Evolutionary conservation across 2,888 invertebrate genomes (phyloP), one percentile per base, ranked within the genome.

Genomic region (Diogma glabrata): DNA sequence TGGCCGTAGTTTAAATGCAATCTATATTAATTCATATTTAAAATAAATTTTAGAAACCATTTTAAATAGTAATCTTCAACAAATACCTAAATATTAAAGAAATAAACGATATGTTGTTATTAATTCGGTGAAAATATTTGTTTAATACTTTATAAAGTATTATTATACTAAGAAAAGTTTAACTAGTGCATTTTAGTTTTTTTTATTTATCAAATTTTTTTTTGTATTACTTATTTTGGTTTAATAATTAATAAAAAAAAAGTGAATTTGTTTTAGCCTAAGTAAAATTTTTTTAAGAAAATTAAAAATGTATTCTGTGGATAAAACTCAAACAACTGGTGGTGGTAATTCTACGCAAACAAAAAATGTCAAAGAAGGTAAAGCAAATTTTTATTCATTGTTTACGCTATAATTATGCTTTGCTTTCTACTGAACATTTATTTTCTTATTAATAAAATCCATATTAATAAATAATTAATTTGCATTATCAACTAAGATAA

Each of bases 281-380:
- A 47, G 24, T 26, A 47, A 47, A 26, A 16, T 26, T 17, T 26
- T n/a, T n/a, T n/a, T n/a, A n/a, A n/a, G n/a, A n/a, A n/a, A 26
- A 24, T 12, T 14, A 26, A 46, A 47, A 47, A 82, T 83, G 82
- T 82, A 83, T 72, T 80, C 82, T 70, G 77, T 78, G 76, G 81
- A 81, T 75, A 82, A 82, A 75, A 81, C 79, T 71, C 79, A 78
- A 72, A 77, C 77, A 74, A 82, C 78, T 79, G 79, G 77, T 75
- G 80, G 75, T 75, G 80, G 77, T 74, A 65, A 79, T 67, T 80
- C 78, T 73, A 77, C 76, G 72, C 72, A 78, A 69, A 78, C 78
- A 75, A 79, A 75, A 75, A 73, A 69, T 64, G 77, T 78, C 74
- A 83, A 82, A 79, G 83, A 83, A 76, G 82, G 83, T 82, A 76